Percentiles rank a stretch among this genome's conserved stretches.
phyloP scores from a whole-genome alignment of 2,888 invertebrate species.

The Stegophylla sp. region DNA sequence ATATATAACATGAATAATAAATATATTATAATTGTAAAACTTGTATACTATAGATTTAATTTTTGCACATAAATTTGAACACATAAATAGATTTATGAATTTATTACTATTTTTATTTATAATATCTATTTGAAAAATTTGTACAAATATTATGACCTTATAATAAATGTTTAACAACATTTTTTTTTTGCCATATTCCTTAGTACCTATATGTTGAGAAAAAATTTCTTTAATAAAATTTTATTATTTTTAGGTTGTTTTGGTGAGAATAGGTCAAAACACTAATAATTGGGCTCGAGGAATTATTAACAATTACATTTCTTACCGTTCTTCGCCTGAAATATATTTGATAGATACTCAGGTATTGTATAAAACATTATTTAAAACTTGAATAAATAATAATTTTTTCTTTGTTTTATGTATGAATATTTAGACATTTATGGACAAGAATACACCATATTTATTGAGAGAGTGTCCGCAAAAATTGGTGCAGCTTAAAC shows the following conservation, averaged over 20 bases:
- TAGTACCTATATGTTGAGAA: no score
- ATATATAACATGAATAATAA: no score
- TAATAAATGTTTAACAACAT: no score
- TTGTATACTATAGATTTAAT: no score
- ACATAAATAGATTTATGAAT: no score
- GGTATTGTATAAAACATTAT: not conserved
- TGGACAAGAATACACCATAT: not conserved
- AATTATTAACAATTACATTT: not conserved
- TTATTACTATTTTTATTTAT: no score
- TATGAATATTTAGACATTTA: not conserved
- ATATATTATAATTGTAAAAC: no score
- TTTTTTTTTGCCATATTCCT: no score
- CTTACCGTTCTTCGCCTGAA: not conserved
- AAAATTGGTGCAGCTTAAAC: not conserved
- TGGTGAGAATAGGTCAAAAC: not conserved
- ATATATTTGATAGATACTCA: slow-evolving; percentile 35
- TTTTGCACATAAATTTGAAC: no score
- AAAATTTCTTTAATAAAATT: no score
- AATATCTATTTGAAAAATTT: no score
- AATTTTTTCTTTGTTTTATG: not conserved
- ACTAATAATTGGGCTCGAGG: not conserved
- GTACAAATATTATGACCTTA: no score
- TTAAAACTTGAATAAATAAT: not conserved
- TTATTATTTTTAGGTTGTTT: slow-evolving; percentile 1
- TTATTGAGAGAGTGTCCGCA: slow-evolving; percentile 13